Percentiles rank a stretch among this genome's conserved stretches.
Conservation (phyloP, 2,888 invertebrate species). For the Prosapia bicincta region DNA sequence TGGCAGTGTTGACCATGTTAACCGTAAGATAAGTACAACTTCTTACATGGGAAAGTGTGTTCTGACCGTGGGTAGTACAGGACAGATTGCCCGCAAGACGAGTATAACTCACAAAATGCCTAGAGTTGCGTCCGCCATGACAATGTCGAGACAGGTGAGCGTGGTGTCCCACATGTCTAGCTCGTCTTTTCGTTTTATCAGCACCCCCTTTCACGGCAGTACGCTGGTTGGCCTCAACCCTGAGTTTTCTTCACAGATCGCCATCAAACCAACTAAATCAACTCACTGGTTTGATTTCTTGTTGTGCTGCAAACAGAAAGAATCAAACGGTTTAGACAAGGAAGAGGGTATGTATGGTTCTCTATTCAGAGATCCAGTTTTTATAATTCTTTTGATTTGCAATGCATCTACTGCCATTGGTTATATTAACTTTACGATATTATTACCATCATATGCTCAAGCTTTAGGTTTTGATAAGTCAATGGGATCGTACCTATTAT, state of each 20-base stretch:
- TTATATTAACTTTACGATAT: constrained; percentile 80
- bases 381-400: constrained; percentile 76
- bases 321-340: not conserved
- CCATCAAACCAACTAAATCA: constrained; percentile 44
- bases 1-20: constrained; percentile 34
- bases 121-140: constrained; percentile 33
- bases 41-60: constrained; percentile 11
- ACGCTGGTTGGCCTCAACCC: constrained; percentile 52
- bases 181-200: constrained; percentile 80
- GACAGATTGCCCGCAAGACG: constrained; percentile 24
- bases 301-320: constrained; percentile 48
- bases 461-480: constrained; percentile 67
- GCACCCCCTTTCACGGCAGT: constrained; percentile 82
- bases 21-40: constrained; percentile 33
- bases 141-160: constrained; percentile 41
- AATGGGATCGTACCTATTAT: constrained; percentile 67
- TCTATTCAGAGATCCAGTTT: constrained; percentile 72
- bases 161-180: constrained; percentile 68
- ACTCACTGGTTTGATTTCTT: constrained; percentile 48
- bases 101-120: constrained; percentile 20
- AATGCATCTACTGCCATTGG: constrained; percentile 84
- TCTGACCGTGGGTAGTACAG: constrained; percentile 24
- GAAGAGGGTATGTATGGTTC: constrained; percentile 4
- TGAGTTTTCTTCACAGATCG: constrained; percentile 37
- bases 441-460: constrained; percentile 73